Base-by-base conservation (phyloP, 2,113 vertebrate species). In the Dissostichus mawsoni region DNA sequence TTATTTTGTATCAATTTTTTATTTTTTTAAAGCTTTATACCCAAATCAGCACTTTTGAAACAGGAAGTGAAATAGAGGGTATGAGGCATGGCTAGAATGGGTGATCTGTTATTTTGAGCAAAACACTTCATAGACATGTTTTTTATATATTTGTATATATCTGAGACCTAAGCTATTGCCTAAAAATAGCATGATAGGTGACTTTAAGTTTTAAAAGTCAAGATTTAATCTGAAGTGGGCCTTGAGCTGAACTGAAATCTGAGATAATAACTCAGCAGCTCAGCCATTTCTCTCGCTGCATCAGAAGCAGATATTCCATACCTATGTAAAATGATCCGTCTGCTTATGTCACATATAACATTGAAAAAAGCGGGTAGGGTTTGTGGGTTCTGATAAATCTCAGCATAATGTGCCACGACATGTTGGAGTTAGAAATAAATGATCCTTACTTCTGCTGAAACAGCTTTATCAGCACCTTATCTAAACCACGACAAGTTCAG, bases 371-470 rank as follows among this genome's bases (percentile, higher is more conserved):
- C 53, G n/a, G 16, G n/a, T 23, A 55, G 65, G 53, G 61, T 78
- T 69, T 62, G 58, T 80, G 44, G 63, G 41, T 47, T 52, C 20
- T 45, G 51, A 67, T 9, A 78, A 69, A 25, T 64, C 67, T 65
- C 63, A 20, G 68, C 58, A 8, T 41, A 67, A 73, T 59, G 8
- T 69, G 82, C 25, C 45, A 50, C 58, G 45, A 80, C 83, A 55
- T 33, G 76, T 33, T 6, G 14, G 17, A 36, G 48, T 18, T 11
- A 11, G 55, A 57, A 8, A 44, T 23, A 67, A 17, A 55, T 5
- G 47, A 74, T 16, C 12, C 56, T 13, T 11, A 25, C 17, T 20
- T 1, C 72, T 65, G 44, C 64, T 68, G 5, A 48, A 5, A 10
- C 55, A 14, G n/a, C 17, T 62, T 83, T 17, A 36, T 0, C 70